phyloP scores from a whole-genome alignment of 2,113 vertebrate genomes.

The Meriones unguiculatus region DNA sequence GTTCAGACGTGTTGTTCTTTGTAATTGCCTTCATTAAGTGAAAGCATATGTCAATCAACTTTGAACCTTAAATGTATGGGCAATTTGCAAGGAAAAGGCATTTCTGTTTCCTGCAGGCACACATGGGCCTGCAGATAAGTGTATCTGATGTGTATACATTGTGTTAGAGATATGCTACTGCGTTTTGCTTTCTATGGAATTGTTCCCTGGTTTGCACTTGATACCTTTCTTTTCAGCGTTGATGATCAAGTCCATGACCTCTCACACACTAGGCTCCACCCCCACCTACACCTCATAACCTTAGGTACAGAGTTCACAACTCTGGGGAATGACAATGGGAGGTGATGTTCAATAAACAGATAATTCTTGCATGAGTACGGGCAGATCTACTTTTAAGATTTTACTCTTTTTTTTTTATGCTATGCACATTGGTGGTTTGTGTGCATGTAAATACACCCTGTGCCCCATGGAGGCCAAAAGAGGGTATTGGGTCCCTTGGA shows the following conservation, averaged over 20 bases:
- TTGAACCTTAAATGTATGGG: constrained; percentile 89
- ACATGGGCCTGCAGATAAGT: background rate
- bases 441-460: background rate
- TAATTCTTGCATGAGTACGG: background rate
- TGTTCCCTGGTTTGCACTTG: constrained; percentile 51
- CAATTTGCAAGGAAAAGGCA: constrained; percentile 86
- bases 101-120: constrained; percentile 76
- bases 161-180: constrained; percentile 45
- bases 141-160: background rate
- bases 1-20: constrained; percentile 96
- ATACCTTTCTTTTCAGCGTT: background rate
- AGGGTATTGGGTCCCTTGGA: background rate
- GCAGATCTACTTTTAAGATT: background rate
- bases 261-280: background rate
- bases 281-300: background rate
- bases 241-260: background rate
- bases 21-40: constrained; percentile 99
- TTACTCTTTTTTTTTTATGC: background rate
- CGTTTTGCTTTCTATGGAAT: constrained; percentile 23
- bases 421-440: background rate
- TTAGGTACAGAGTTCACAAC: background rate
- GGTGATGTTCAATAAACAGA: constrained; percentile 38
- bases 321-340: constrained; percentile 19
- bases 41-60: constrained; percentile 99
- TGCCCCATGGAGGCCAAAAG: background rate